A percentile compares a stretch with the other conserved stretches of the same genome.
These are phyloP conservation scores for Callorhinus ursinus DNA, from an alignment of 2,113 vertebrate genomes.

Conservation along the genomic window DNA sequence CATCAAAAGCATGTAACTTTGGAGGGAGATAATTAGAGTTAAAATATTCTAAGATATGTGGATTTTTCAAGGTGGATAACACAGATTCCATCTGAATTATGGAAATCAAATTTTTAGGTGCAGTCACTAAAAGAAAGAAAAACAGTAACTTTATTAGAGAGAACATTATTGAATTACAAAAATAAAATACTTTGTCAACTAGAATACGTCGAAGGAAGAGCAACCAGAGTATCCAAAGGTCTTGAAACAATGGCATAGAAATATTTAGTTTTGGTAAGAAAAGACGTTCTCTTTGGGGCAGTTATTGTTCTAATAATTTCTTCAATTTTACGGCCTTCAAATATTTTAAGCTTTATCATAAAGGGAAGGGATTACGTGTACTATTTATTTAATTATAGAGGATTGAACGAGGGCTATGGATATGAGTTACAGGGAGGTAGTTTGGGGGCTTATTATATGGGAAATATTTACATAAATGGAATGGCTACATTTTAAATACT, in stretches of 20 bases:
- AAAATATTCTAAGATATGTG: neutral
- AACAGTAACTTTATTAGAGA: neutral
- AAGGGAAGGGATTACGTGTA: neutral
- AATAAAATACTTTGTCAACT: neutral
- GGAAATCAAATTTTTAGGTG: neutral
- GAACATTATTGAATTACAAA: neutral
- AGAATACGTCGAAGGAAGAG: neutral
- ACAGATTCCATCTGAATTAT: neutral
- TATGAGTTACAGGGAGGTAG: neutral
- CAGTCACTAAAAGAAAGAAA: neutral
- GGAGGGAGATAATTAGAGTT: neutral
- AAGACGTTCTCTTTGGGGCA: neutral
- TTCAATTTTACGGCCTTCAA: neutral
- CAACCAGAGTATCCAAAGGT: neutral
- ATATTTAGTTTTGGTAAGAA: constrained; percentile 12
- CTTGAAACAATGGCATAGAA: neutral
- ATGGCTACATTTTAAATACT: neutral
- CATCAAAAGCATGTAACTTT: neutral
- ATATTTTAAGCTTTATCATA: constrained; percentile 23
- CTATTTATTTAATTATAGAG: constrained; percentile 8
- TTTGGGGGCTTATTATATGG: neutral
- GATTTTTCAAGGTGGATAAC: neutral
- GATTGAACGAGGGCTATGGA: neutral
- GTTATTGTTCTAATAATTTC: neutral
- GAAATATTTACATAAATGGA: neutral